phyloP scores from a whole-genome alignment of 1,140 invertebrate species.

The Zaprionus gabonicus region DNA sequence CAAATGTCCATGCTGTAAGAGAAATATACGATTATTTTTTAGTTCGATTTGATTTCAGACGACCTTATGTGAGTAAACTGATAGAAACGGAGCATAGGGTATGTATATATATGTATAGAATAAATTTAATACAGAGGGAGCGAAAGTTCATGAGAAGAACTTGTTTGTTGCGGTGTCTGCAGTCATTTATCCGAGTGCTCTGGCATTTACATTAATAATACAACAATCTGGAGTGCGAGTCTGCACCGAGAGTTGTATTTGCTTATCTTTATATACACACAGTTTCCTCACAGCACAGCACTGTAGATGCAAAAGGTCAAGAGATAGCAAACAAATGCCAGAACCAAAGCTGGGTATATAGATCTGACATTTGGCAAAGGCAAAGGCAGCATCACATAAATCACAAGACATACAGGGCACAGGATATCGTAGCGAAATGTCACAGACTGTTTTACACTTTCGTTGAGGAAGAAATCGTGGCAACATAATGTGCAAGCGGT shows the following conservation, averaged over 20 bases:
- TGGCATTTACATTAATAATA: constrained; percentile 40
- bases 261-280: constrained; percentile 22
- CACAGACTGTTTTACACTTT: constrained; percentile 70
- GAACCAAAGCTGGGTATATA: constrained; percentile 29
- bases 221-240: neutral
- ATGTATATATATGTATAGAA: too few relatives aligned
- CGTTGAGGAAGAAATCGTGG: neutral
- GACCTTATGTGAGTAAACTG: neutral
- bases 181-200: constrained; percentile 14
- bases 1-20: constrained; percentile 81
- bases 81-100: neutral
- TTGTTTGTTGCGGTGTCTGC: neutral
- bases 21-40: neutral
- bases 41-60: neutral
- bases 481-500: constrained; percentile 3
- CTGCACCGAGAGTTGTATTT: constrained; percentile 10
- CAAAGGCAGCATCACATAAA: constrained; percentile 59
- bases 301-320: constrained; percentile 50
- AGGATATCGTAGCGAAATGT: constrained; percentile 67
- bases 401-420: constrained; percentile 50
- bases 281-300: neutral
- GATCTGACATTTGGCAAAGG: constrained; percentile 40
- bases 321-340: constrained; percentile 21
- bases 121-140: too few relatives aligned
- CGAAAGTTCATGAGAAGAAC: neutral